Evolutionary conservation across 2,113 vertebrate species (phyloP), one percentile per base, ranked within the genome.

Genomic region (Synodontis membranacea): DNA sequence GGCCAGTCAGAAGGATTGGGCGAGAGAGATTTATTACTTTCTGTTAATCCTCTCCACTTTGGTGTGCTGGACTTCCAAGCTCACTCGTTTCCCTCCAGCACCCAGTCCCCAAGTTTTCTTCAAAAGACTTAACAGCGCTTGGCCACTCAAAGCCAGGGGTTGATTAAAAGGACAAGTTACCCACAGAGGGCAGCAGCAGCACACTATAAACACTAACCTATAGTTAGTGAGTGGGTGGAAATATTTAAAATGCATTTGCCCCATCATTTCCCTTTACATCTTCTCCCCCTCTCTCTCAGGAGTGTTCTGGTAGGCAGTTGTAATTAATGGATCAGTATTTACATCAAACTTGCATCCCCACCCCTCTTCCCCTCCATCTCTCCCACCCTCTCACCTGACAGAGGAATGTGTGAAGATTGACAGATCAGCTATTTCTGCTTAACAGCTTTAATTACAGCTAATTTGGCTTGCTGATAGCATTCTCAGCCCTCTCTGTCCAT

Each of bases 361-460:
- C 50, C 68, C 75, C 68, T 80, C 14, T 50, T 64, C 76, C 4
- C 28, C 42, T 64, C 28, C 72, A 62, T 48, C 39, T 86, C 25
- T 42, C 79, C 46, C 82, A 80, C 39, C 50, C 42, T 84, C 75
- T 72, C 86, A 60, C 80, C 84, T 91, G 85, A 85, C 87, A 81
- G 75, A 84, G 83, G 83, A 60, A 88, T 58, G 81, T 86, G 50
- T 79, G 34, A 76, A 90, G 92, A 91, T 89, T 91, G 92, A 91
- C 92, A 91, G 86, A 89, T 88, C 83, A 88, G 88, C 87, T 88
- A 91, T 91, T 89, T 89, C 86, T 90, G 86, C 48, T 85, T 90
- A 92, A 89, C 85, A 81, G 56, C 88, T 86, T 85, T 91, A 92
- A 91, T 92, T 91, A 91, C 88, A 89, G 66, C 87, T 89, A 84